Percentiles rank a stretch among this genome's conserved stretches.
phyloP scores from a whole-genome alignment of 1,140 invertebrate genomes.

The Dufourea novaeangliae region DNA sequence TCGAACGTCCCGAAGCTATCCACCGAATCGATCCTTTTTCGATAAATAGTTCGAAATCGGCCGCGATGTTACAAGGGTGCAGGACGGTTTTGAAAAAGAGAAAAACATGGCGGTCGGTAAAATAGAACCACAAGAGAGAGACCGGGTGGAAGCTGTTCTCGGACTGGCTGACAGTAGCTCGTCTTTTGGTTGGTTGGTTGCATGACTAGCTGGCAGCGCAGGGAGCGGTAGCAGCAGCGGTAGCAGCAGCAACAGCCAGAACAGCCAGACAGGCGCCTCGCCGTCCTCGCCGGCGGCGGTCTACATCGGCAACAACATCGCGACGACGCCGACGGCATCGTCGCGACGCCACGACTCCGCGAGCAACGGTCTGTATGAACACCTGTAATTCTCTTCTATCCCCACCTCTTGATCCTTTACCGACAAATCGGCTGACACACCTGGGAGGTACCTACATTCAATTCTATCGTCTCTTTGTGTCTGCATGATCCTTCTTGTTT shows the following conservation, averaged over 20 bases:
- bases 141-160: conserved; percentile 29
- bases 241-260: conserved; percentile 78
- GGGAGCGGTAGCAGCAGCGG: conserved; percentile 70
- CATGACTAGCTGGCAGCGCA: conserved; percentile 80
- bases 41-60: too few relatives aligned
- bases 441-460: too few relatives aligned
- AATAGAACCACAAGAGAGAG: conserved; percentile 17
- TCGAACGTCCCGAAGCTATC: too few relatives aligned
- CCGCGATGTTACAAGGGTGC: too few relatives aligned
- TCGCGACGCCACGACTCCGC: conserved; percentile 75
- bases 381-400: conserved; percentile 20
- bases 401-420: too few relatives aligned
- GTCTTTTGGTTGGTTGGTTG: conserved; percentile 76
- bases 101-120: background rate
- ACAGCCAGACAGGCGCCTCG: conserved; percentile 76
- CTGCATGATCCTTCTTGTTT: too few relatives aligned
- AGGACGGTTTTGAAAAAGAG: too few relatives aligned
- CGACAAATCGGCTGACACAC: too few relatives aligned
- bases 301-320: conserved; percentile 67
- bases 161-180: conserved; percentile 63
- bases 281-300: conserved; percentile 70
- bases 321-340: conserved; percentile 55
- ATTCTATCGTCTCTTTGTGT: too few relatives aligned
- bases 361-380: conserved; percentile 77
- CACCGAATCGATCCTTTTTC: too few relatives aligned